A percentile compares a stretch with the other conserved stretches of the same genome.
Conservation (phyloP, 2,113 vertebrate genomes). For the Oryzias curvinotus region DNA sequence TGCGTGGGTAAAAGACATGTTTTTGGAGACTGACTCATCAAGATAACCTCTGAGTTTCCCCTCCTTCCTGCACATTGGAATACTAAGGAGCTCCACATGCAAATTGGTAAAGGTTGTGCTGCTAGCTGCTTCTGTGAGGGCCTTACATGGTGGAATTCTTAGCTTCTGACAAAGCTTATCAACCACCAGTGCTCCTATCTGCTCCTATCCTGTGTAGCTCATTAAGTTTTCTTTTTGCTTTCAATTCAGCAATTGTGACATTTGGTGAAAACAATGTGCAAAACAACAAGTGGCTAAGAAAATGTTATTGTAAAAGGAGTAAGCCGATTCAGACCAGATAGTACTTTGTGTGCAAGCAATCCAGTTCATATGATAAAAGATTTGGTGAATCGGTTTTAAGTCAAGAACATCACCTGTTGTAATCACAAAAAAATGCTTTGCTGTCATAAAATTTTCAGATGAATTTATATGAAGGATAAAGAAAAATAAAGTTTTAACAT, state of each 20-base stretch:
- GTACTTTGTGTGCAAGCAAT: background rate
- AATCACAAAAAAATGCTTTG: too few species aligned
- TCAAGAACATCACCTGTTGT: too few species aligned
- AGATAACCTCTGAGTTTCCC: constrained; percentile 41
- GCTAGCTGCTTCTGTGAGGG: constrained; percentile 7
- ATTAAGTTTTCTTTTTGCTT: constrained; percentile 3
- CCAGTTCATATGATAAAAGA: constrained; percentile 20
- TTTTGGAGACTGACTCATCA: constrained; percentile 53
- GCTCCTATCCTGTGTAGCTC: background rate
- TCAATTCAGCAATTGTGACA: background rate
- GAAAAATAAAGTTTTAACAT: too few species aligned
- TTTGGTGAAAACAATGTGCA: background rate
- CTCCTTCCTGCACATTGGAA: constrained; percentile 20
- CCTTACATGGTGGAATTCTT: constrained; percentile 27
- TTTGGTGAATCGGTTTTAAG: too few species aligned
- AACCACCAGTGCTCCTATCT: background rate
- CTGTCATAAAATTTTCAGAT: too few species aligned
- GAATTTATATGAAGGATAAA: too few species aligned
- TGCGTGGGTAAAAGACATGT: constrained; percentile 30
- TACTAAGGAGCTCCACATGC: constrained; percentile 30
- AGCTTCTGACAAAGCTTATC: constrained; percentile 13
- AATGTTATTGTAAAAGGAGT: background rate
- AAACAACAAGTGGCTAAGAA: background rate
- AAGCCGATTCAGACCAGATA: too few species aligned
- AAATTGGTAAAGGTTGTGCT: constrained; percentile 21